Conservation (phyloP, 2,888 invertebrate species). For the Coelopa pilipes region DNA sequence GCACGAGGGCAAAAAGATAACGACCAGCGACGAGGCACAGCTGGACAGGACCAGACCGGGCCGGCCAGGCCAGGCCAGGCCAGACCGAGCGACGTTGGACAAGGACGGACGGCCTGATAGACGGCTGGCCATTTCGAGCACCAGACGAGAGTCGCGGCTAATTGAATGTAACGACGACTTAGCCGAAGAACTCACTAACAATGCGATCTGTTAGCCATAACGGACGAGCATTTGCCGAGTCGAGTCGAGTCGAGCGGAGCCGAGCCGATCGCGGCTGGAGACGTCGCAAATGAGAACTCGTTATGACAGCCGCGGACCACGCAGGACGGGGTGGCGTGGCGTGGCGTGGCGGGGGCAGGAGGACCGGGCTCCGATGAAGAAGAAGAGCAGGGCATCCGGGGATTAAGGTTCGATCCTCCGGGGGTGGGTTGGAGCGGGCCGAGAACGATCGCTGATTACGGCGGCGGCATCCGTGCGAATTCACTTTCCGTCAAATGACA, state of each 20-base stretch:
- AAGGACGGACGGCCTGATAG: not conserved
- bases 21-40: not conserved
- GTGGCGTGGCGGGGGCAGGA: not conserved
- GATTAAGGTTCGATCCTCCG: too few relatives aligned
- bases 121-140: constrained; percentile 19
- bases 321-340: too few relatives aligned
- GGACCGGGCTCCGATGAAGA: constrained; percentile 1
- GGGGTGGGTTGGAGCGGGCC: too few relatives aligned
- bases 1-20: too few relatives aligned
- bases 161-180: constrained; percentile 27
- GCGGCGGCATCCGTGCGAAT: not conserved
- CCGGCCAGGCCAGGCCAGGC: not conserved
- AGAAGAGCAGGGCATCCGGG: too few relatives aligned
- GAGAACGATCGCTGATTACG: constrained; percentile 16
- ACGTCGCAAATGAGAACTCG: constrained; percentile 26
- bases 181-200: constrained; percentile 18
- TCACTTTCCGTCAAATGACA: constrained; percentile 19
- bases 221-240: not conserved
- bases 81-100: not conserved
- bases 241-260: not conserved
- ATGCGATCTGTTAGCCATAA: constrained; percentile 20
- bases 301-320: too few relatives aligned
- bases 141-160: constrained; percentile 15
- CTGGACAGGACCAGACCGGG: not conserved
- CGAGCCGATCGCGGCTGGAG: too few relatives aligned